These are phyloP conservation scores for Reinhardtius hippoglossoides DNA, from an alignment of 2,113 vertebrate genomes.

Conservation along the genomic window DNA sequence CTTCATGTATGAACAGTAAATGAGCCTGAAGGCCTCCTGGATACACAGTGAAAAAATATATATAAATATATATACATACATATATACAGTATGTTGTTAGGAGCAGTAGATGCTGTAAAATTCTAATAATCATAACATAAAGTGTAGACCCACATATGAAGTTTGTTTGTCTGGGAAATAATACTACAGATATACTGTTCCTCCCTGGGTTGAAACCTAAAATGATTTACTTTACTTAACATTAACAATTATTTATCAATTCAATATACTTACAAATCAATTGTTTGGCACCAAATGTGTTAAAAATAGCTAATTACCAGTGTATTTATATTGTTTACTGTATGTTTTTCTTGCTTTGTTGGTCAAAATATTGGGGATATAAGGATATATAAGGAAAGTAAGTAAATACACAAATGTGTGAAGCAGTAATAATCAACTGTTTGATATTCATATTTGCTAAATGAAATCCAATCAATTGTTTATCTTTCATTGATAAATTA, in stretches of 20 bases:
- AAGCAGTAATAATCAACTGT: no score
- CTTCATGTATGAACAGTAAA: constrained; percentile 91
- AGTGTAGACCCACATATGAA: not conserved
- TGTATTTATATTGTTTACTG: no score
- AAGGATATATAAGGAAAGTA: not conserved
- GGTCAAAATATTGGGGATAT: no score
- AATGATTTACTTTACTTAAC: not conserved
- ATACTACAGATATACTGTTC: not conserved
- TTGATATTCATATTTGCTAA: no score
- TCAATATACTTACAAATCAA: no score
- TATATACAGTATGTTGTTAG: not conserved
- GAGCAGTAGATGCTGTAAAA: not conserved
- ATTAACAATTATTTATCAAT: no score
- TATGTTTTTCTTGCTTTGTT: no score
- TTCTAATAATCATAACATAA: not conserved
- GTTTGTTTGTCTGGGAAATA: not conserved
- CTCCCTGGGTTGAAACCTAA: not conserved
- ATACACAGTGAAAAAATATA: no score
- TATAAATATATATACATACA: not conserved
- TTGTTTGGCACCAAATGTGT: no score
- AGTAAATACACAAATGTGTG: no score
- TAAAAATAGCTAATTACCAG: no score
- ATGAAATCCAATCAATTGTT: not conserved
- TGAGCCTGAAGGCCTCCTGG: constrained; percentile 92
- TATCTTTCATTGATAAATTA: not conserved